Conservation (phyloP, 1,140 invertebrate species). For the Bombus huntii region DNA sequence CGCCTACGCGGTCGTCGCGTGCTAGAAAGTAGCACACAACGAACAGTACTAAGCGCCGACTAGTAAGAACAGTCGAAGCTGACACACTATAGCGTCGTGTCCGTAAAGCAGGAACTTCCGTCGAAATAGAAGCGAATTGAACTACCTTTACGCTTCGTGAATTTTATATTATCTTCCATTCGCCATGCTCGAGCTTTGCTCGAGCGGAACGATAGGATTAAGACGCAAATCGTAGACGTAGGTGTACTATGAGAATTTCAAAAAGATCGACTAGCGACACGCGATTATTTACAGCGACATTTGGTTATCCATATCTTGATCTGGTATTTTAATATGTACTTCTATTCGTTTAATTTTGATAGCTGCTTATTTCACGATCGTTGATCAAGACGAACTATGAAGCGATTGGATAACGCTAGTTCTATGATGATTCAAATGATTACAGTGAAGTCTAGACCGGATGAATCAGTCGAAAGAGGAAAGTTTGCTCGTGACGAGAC, state of each 20-base stretch:
- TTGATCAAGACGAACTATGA: neutral
- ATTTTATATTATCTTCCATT: slow-evolving; percentile 66
- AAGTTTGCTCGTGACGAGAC: neutral
- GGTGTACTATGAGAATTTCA: slow-evolving; percentile 19
- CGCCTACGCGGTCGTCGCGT: slow-evolving; percentile 16
- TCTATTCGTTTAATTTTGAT: neutral
- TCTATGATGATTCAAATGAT: neutral
- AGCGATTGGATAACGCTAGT: neutral
- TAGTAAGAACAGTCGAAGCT: slow-evolving; percentile 61
- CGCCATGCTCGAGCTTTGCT: slow-evolving; percentile 58
- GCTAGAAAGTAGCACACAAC: neutral
- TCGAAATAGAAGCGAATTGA: slow-evolving; percentile 70
- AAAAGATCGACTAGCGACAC: neutral
- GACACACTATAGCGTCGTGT: slow-evolving; percentile 57
- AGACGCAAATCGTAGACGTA: slow-evolving; percentile 43
- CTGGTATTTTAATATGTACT: too few relatives aligned
- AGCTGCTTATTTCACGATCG: neutral
- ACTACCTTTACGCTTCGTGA: slow-evolving; percentile 69
- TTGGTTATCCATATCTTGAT: too few relatives aligned
- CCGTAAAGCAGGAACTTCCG: slow-evolving; percentile 72
- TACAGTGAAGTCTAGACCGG: neutral
- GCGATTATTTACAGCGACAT: neutral
- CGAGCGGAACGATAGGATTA: slow-evolving; percentile 60
- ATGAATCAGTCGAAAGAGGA: slow-evolving; percentile 10
- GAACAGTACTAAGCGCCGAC: slow-evolving; percentile 29